Conservation (phyloP, 2,113 vertebrate genomes). For the rabbit (Oryctolagus cuniculus) region mOryCun1.1 NC_091447.1:14281501-14282000, state of each 20-base stretch:
- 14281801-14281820: neutral
- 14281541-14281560: neutral
- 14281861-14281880: neutral
- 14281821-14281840: neutral
- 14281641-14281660: too few species aligned
- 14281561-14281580: too few species aligned
- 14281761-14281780: neutral
- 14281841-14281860: neutral
- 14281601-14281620: too few species aligned
- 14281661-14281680: neutral
- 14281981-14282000: too few species aligned
- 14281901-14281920: neutral
- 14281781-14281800: neutral
- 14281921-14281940: neutral
- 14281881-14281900: neutral
- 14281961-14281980: too few species aligned
- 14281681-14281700: neutral
- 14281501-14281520: neutral
- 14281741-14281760: neutral
- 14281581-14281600: too few species aligned
- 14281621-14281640: too few species aligned
- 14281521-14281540: constrained; percentile 6
- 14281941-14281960: too few species aligned
- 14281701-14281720: neutral
- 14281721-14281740: neutral